Evolutionary conservation across 2,113 vertebrate species (phyloP).

Genomic region (Amblyopsis rosae): DNA sequence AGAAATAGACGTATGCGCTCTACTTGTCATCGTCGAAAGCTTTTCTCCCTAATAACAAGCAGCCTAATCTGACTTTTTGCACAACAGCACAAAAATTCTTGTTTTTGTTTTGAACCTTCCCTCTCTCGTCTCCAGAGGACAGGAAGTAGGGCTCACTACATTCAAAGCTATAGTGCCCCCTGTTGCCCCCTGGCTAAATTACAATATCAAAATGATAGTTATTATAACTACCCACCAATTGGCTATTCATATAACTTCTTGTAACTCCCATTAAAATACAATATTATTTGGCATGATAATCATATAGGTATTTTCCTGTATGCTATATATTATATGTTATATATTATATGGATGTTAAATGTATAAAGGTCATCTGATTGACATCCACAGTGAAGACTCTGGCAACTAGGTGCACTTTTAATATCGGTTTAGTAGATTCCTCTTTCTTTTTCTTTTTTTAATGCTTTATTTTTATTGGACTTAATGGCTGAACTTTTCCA

Average conservation of each 20-base stretch:
- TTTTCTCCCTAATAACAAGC: background rate
- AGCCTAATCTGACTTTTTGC: too few relatives aligned
- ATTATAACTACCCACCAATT: slow-evolving; percentile 25
- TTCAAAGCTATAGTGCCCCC: slow-evolving; percentile 38
- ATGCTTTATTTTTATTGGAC: too few relatives aligned
- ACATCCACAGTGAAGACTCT: too few relatives aligned
- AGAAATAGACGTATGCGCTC: slow-evolving; percentile 21
- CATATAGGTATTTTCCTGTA: too few relatives aligned
- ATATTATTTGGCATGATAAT: background rate
- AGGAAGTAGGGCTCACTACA: background rate
- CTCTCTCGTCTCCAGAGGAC: background rate
- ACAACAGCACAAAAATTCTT: too few relatives aligned
- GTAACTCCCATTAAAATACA: too few relatives aligned
- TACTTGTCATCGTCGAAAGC: background rate
- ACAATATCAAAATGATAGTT: background rate
- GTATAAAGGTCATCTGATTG: too few relatives aligned
- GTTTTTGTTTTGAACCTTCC: background rate
- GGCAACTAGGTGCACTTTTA: too few relatives aligned
- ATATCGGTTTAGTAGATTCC: too few relatives aligned
- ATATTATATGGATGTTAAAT: too few relatives aligned
- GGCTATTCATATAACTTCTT: slow-evolving; percentile 15
- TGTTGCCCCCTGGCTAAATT: slow-evolving; percentile 17
- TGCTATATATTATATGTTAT: too few relatives aligned
- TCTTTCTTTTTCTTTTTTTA: background rate
- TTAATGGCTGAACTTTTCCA: too few relatives aligned